Conservation (phyloP, 1,140 invertebrate genomes). For the Eupeodes corollae region DNA sequence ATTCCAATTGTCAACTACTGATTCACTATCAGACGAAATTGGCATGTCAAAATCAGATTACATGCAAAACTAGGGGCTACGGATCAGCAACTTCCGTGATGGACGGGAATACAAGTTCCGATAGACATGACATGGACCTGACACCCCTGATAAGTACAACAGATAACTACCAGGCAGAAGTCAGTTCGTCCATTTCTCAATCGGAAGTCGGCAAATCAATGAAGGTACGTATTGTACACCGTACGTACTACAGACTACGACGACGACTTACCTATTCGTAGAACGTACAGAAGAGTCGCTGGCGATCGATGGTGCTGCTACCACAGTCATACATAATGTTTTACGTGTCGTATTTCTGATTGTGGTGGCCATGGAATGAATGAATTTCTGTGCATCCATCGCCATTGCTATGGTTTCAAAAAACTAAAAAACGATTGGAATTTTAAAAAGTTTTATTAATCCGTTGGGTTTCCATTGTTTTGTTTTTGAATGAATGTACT, state of each 20-base stretch:
- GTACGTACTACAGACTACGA: no score
- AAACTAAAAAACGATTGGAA: no score
- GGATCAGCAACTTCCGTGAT: conserved; percentile 16
- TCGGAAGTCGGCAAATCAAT: conserved; percentile 25
- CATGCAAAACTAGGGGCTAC: conserved; percentile 17
- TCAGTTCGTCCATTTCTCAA: conserved; percentile 19
- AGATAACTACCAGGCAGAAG: conserved; percentile 39
- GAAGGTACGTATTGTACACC: conserved; percentile 17
- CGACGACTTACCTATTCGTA: no score
- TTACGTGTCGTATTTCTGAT: no score
- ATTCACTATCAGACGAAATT: conserved; percentile 40
- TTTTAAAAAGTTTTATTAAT: conserved; percentile 1
- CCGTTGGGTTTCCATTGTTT: conserved; percentile 13
- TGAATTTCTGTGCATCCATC: no score
- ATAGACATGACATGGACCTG: conserved; percentile 34
- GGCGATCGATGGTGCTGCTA: no score
- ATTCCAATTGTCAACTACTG: conserved; percentile 37
- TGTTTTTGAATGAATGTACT: conserved; percentile 10
- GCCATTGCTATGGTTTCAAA: no score
- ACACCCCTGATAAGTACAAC: conserved; percentile 35
- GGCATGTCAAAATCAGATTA: conserved; percentile 39
- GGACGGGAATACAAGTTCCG: conserved; percentile 14
- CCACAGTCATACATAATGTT: no score
- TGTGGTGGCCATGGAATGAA: no score
- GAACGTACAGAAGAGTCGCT: no score